These are phyloP conservation scores for Eospalax fontanierii DNA, from an alignment of 2,797 vertebrate genomes.

Conservation along the genomic window DNA sequence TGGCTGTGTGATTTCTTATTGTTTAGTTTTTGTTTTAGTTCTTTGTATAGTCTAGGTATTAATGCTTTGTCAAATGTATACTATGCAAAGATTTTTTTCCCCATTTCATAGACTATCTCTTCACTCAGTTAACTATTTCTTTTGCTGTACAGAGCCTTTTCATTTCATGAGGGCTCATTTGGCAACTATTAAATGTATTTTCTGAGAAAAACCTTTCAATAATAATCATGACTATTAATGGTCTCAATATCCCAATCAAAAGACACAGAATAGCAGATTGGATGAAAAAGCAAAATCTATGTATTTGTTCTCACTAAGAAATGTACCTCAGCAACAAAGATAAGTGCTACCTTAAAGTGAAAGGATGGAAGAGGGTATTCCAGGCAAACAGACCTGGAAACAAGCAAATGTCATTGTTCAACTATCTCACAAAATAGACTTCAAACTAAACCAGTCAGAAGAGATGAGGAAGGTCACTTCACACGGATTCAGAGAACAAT, in stretches of 20 bases:
- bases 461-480: no score
- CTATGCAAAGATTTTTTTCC: not conserved
- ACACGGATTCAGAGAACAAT: no score
- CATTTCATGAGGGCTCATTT: not conserved
- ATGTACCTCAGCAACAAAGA: not conserved
- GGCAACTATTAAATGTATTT: not conserved
- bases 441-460: no score
- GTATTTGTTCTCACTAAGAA: not conserved
- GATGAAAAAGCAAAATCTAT: not conserved
- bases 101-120: not conserved
- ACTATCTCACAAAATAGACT: not conserved
- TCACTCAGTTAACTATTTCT: not conserved
- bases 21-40: not conserved
- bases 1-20: not conserved
- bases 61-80: not conserved
- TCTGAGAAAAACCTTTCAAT: not conserved
- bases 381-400: not conserved
- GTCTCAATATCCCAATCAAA: not conserved
- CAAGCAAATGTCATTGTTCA: not conserved
- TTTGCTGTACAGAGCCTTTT: not conserved
- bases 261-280: not conserved
- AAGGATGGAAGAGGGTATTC: not conserved
- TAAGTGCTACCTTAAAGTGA: not conserved
- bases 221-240: not conserved
- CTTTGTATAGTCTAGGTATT: not conserved